phyloP scores from a whole-genome alignment of 2,797 vertebrate genomes.

The Phalanger gymnotis region DNA sequence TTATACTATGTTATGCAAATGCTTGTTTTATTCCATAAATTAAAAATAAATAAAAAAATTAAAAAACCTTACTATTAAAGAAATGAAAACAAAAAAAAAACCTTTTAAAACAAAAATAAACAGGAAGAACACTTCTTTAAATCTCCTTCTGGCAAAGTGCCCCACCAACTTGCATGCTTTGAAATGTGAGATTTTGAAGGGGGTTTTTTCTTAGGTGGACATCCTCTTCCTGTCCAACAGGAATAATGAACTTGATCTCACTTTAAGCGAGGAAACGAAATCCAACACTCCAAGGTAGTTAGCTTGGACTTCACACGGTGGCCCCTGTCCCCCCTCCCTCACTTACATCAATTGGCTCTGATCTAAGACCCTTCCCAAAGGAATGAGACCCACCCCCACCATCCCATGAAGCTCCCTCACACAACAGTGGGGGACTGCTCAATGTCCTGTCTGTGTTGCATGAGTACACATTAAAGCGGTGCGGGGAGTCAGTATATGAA shows the following conservation, averaged over 20 bases:
- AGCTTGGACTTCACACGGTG: neutral
- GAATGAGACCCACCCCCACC: neutral
- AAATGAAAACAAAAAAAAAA: constrained; percentile 31
- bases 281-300: neutral
- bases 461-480: neutral
- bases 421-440: neutral
- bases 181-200: neutral
- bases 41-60: neutral
- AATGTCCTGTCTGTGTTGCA: neutral
- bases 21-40: neutral
- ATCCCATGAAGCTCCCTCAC: neutral
- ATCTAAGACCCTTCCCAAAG: neutral
- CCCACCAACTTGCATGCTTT: neutral
- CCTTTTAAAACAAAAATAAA: constrained; percentile 6
- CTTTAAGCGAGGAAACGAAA: neutral
- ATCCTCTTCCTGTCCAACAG: neutral
- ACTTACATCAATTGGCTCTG: neutral
- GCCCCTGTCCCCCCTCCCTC: neutral
- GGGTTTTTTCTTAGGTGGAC: neutral
- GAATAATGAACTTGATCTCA: constrained; percentile 21
- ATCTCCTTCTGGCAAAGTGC: neutral
- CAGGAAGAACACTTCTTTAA: neutral
- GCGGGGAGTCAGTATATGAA: neutral
- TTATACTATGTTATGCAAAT: neutral
- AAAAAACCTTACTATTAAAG: neutral